Base-by-base conservation (phyloP, 2,888 invertebrate genomes). In the Aelia acuminata region DNA sequence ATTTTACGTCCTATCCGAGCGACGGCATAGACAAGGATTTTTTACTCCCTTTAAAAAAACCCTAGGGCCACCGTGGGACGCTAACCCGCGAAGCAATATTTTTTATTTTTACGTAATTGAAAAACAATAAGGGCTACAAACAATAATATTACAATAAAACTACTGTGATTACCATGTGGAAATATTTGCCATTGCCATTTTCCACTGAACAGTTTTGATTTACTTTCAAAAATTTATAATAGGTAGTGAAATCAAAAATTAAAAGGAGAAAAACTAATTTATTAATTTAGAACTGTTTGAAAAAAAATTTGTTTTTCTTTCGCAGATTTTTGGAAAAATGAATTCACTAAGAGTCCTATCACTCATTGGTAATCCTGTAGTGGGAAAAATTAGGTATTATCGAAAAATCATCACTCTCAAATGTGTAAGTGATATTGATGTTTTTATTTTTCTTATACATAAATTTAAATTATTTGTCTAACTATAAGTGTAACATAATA, bases 331-430 rank as follows among this genome's bases (percentile, higher is more conserved):
- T 75, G 85, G 85, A 84, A 84, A 85, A 84, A 90, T 90, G 90
- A 39, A n/a, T 35, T 85, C 88, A 43, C 92, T 98, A 70, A 94
- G 96, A 92, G 98, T 98, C 1, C 92, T 98, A 80, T 96, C 96
- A 43, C 92, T 98, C 89, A 96, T 95, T 91, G 98, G 98, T 1
- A 99, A 99, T 93, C 97, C 98, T 0, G 96, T 98, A 0, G 94
- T 97, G 3, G 95, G 95, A 89, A 94, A 94, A 89, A 95, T 98
- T 87, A 95, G 96, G 0, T 96, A 97, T 89, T 98, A 98, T 92
- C 94, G 98, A 47, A 97, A 97, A 92, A 96, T 95, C 0, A 91
- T 97, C 91, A 97, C 95, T 49, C 92, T 96, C 75, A 94, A 95
- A 84, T 95, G 96, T 91, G 94, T 95, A 92, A 93, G 94, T 92